Conservation (phyloP, 1,140 invertebrate genomes). For the Elymnias hypermnestra region DNA sequence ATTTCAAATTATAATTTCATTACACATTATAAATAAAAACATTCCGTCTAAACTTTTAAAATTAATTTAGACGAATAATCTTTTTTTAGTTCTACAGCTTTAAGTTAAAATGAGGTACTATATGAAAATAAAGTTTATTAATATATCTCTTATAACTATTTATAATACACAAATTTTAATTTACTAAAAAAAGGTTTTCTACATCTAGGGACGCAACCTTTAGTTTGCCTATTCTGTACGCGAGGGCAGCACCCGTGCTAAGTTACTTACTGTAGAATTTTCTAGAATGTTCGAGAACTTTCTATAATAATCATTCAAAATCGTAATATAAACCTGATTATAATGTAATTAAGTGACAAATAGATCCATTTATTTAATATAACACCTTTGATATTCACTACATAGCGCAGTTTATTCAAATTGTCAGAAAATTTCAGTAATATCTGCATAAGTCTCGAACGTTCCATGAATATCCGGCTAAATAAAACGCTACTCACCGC, state of each 20-base stretch:
- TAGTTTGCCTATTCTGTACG: slow-evolving; percentile 30
- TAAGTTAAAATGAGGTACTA: background rate
- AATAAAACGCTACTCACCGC: slow-evolving; percentile 36
- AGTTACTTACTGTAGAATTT: slow-evolving; percentile 22
- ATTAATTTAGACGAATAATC: too few relatives aligned
- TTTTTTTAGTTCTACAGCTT: too few relatives aligned
- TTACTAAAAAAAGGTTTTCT: slow-evolving; percentile 36
- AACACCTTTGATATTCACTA: slow-evolving; percentile 1
- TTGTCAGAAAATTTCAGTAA: slow-evolving; percentile 11
- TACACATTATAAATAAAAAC: too few relatives aligned
- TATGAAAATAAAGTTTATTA: slow-evolving; percentile 1
- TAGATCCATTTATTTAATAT: background rate
- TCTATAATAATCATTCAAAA: slow-evolving; percentile 22
- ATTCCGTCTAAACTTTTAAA: too few relatives aligned
- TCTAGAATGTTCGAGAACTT: slow-evolving; percentile 53
- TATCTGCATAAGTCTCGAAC: slow-evolving; percentile 36
- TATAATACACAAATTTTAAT: background rate
- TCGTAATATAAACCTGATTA: background rate
- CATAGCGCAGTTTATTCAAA: slow-evolving; percentile 16
- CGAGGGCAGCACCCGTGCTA: slow-evolving; percentile 20
- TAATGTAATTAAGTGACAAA: background rate
- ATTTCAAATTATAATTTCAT: too few relatives aligned
- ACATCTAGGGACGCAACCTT: too few relatives aligned
- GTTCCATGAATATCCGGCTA: slow-evolving; percentile 41
- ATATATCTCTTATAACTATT: background rate